A percentile compares a stretch with the other conserved stretches of the same genome.
These are phyloP conservation scores for Lanius collurio DNA, from an alignment of 2,113 vertebrate genomes.

Conservation along the genomic window DNA sequence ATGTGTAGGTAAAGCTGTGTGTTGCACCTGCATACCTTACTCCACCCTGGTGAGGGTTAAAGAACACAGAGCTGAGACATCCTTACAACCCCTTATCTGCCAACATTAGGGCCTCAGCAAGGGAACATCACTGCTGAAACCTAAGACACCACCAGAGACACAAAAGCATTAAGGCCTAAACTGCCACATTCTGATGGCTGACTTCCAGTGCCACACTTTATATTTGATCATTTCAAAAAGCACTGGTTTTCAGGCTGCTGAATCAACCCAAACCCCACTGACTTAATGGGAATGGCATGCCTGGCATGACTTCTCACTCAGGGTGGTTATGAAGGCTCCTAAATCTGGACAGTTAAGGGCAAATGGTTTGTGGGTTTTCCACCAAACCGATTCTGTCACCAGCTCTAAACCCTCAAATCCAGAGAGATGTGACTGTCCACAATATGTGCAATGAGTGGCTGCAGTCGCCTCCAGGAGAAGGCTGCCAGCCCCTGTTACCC, in stretches of 20 bases:
- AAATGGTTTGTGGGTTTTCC: neutral
- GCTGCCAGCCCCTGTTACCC: neutral
- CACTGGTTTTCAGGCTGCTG: neutral
- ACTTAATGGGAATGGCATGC: neutral
- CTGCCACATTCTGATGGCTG: neutral
- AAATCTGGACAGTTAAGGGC: neutral
- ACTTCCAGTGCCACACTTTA: neutral
- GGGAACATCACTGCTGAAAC: neutral
- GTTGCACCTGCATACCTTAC: neutral
- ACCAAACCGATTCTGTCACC: neutral
- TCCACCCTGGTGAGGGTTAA: slow-evolving; percentile 13
- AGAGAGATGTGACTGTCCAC: neutral
- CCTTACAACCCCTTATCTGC: neutral
- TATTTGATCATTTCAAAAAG: neutral
- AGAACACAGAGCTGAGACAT: neutral
- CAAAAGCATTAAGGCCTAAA: neutral
- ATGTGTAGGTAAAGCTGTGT: neutral
- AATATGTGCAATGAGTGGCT: neutral
- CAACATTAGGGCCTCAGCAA: neutral
- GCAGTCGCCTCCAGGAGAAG: neutral
- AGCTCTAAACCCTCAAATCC: neutral
- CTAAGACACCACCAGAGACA: neutral
- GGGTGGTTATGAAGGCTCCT: neutral
- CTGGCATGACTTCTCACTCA: neutral
- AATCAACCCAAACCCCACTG: neutral